phyloP scores from a whole-genome alignment of 2,113 vertebrate species.

The Tor tambroides region DNA sequence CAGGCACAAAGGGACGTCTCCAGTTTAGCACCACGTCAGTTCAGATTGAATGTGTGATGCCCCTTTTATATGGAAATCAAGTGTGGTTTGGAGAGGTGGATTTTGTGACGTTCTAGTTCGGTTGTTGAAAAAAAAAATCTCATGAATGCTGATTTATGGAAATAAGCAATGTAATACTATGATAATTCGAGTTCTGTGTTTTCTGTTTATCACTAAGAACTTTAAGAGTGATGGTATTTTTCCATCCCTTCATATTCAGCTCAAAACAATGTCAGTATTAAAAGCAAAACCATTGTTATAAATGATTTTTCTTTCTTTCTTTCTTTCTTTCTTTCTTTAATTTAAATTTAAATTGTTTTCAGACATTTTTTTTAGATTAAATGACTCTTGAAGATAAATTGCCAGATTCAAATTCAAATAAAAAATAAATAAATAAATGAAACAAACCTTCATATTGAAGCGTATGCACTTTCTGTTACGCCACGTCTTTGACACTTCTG shows the following conservation, averaged over 20 bases:
- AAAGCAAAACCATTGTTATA: constrained; percentile 18
- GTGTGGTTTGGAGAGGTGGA: constrained; percentile 12
- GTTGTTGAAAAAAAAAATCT: background rate
- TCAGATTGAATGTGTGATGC: background rate
- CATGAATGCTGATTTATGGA: background rate
- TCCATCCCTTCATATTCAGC: background rate
- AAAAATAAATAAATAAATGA: too few relatives aligned
- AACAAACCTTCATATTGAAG: background rate
- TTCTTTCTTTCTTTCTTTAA: too few relatives aligned
- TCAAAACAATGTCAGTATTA: constrained; percentile 8
- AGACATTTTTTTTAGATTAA: background rate
- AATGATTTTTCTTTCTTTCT: background rate
- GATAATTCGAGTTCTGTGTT: too few relatives aligned
- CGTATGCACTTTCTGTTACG: background rate
- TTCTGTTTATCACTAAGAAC: too few relatives aligned
- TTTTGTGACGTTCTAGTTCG: constrained; percentile 12
- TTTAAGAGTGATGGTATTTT: background rate
- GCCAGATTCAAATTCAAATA: background rate
- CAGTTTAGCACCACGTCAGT: background rate
- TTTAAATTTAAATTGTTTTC: background rate
- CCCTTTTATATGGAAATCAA: constrained; percentile 35
- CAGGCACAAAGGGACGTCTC: background rate
- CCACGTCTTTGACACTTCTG: background rate
- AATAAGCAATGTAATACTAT: too few relatives aligned
- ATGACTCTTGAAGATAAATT: background rate